These are phyloP conservation scores for Conus canariensis DNA, from an alignment of 2,888 invertebrate species.

Conservation along the genomic window DNA sequence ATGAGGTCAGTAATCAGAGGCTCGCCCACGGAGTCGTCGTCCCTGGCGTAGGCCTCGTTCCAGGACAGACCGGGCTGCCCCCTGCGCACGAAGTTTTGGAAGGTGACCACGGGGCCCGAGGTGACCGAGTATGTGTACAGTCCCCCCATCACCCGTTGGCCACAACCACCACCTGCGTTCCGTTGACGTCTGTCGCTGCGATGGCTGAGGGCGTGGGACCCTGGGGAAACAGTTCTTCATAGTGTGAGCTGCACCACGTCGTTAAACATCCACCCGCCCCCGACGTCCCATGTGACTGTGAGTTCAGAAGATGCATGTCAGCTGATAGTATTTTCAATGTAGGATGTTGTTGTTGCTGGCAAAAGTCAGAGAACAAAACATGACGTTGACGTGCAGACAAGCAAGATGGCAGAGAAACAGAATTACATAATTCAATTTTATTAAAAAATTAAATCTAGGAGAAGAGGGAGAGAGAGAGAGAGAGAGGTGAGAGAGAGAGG, in stretches of 20 bases:
- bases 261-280: not conserved
- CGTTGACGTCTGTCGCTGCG: conserved; percentile 1
- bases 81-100: conserved; percentile 28
- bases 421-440: too few species aligned
- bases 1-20: conserved; percentile 24
- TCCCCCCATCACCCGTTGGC: conserved; percentile 45
- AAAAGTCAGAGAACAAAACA: too few species aligned
- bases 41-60: conserved; percentile 34
- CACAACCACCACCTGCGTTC: conserved; percentile 41
- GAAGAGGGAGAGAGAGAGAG: too few species aligned
- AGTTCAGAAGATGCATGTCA: too few species aligned
- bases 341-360: too few species aligned
- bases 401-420: too few species aligned
- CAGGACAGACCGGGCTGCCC: conserved; percentile 45
- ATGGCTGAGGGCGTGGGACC: conserved; percentile 40
- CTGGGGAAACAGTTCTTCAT: conserved; percentile 7
- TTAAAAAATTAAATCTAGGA: too few species aligned
- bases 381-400: too few species aligned
- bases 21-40: conserved; percentile 43
- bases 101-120: conserved; percentile 30
- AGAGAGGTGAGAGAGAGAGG: too few species aligned
- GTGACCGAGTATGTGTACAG: conserved; percentile 42
- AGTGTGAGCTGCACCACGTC: not conserved
- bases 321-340: too few species aligned
- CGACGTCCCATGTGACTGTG: too few species aligned